phyloP scores from a whole-genome alignment of 64 coral and sea anemone genomes.

The Trachythela sp. region DNA sequence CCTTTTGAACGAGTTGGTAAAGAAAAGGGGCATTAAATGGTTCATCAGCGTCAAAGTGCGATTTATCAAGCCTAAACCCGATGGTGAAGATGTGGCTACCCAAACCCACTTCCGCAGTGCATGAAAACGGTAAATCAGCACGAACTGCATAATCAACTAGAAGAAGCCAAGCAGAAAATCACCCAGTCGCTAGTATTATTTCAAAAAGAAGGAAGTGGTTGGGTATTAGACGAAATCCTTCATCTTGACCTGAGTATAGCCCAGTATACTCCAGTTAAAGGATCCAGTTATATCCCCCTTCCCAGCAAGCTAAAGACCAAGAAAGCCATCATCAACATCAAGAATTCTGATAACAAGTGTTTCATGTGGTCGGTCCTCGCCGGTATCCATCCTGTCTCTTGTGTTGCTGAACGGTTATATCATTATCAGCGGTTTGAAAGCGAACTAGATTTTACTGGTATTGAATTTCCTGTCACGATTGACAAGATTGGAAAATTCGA shows the following conservation, averaged over 20 bases:
- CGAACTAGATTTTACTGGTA: conserved; percentile 15
- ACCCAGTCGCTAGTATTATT: background rate
- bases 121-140: conserved; percentile 13
- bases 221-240: background rate
- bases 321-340: background rate
- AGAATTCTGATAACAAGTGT: background rate
- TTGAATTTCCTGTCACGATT: conserved; percentile 19
- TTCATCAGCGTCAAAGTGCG: conserved; percentile 26
- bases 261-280: background rate
- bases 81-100: background rate
- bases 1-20: background rate
- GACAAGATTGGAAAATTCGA: conserved; percentile 19
- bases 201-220: background rate
- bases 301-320: background rate
- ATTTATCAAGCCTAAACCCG: conserved; percentile 35
- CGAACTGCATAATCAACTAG: conserved; percentile 7
- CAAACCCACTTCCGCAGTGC: conserved; percentile 44
- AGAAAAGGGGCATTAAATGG: conserved; percentile 42
- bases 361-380: conserved; percentile 7
- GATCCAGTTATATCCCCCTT: background rate
- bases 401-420: background rate
- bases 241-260: background rate
- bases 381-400: background rate
- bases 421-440: background rate
- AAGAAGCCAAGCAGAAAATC: too few species aligned